Evolutionary conservation across 2,888 invertebrate species (phyloP).

Genomic region (Odontomyia ornata): DNA sequence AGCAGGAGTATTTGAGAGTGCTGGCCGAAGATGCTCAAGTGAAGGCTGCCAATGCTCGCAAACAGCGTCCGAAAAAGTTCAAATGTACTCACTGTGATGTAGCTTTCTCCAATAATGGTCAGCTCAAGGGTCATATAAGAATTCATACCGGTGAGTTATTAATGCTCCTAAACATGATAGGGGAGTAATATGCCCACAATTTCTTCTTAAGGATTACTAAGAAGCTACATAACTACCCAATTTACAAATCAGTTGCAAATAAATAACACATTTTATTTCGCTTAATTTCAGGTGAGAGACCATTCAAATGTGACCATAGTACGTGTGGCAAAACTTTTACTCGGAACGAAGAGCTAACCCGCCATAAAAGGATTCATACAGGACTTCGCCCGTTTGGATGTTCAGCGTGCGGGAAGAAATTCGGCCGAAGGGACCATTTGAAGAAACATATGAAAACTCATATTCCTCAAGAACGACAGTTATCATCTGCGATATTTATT

Average conservation of each 20-base stretch:
- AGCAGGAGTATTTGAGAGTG: conserved; percentile 75
- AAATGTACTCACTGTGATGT: conserved; percentile 90
- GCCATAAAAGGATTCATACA: conserved; percentile 91
- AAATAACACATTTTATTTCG: not conserved
- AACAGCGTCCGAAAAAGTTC: conserved; percentile 89
- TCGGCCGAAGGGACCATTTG: conserved; percentile 92
- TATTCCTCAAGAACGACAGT: conserved; percentile 69
- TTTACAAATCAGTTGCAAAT: too few species aligned
- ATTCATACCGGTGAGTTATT: conserved; percentile 81
- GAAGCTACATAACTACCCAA: too few species aligned
- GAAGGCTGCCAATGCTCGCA: conserved; percentile 73
- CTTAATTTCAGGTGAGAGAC: conserved; percentile 74
- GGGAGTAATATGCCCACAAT: too few species aligned
- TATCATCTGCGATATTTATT: conserved; percentile 71
- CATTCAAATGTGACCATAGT: conserved; percentile 85
- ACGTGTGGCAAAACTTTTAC: conserved; percentile 91
- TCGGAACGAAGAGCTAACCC: conserved; percentile 88
- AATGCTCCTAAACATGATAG: not conserved
- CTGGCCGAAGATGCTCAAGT: conserved; percentile 76
- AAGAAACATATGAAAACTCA: conserved; percentile 94
- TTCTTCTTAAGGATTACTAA: too few species aligned
- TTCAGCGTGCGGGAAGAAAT: conserved; percentile 87
- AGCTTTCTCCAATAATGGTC: conserved; percentile 93
- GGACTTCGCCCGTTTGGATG: conserved; percentile 88
- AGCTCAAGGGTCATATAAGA: conserved; percentile 88